Evolutionary conservation across 2,113 vertebrate species (phyloP).

Genomic region (Eptesicus fuscus): DNA sequence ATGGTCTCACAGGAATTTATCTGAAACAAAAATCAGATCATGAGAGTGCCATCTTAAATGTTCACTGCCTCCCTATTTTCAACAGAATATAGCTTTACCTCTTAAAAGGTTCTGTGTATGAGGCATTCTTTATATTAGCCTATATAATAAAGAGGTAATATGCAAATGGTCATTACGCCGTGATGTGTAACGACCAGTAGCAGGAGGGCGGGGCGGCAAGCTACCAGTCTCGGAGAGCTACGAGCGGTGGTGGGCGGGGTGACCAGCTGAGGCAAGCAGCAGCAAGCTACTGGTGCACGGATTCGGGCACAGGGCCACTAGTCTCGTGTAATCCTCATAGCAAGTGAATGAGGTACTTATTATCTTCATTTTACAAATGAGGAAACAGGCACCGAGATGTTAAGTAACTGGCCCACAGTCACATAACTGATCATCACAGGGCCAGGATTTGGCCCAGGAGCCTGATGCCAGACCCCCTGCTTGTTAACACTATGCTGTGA

Average conservation of each 20-base stretch:
- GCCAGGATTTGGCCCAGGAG: background rate
- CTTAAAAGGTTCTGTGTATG: background rate
- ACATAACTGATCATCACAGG: background rate
- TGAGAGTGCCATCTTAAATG: background rate
- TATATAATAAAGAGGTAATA: too few relatives aligned
- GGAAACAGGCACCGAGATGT: background rate
- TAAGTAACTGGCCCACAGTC: background rate
- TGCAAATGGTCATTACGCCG: too few relatives aligned
- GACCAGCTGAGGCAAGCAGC: too few relatives aligned
- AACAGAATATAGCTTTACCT: background rate
- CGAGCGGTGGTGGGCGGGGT: too few relatives aligned
- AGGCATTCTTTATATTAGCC: background rate
- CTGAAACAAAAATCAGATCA: background rate
- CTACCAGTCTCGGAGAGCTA: too few relatives aligned
- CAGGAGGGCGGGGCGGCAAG: too few relatives aligned
- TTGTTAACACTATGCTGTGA: background rate
- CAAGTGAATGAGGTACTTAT: background rate
- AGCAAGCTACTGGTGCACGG: too few relatives aligned
- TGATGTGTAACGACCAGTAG: too few relatives aligned
- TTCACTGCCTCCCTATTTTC: background rate
- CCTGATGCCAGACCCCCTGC: background rate
- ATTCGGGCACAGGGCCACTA: too few relatives aligned
- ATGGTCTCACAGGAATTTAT: background rate
- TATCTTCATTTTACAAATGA: conserved; percentile 16
- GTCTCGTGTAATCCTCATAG: background rate